phyloP scores from a whole-genome alignment of 1,140 invertebrate genomes.

The Anastrepha ludens region DNA sequence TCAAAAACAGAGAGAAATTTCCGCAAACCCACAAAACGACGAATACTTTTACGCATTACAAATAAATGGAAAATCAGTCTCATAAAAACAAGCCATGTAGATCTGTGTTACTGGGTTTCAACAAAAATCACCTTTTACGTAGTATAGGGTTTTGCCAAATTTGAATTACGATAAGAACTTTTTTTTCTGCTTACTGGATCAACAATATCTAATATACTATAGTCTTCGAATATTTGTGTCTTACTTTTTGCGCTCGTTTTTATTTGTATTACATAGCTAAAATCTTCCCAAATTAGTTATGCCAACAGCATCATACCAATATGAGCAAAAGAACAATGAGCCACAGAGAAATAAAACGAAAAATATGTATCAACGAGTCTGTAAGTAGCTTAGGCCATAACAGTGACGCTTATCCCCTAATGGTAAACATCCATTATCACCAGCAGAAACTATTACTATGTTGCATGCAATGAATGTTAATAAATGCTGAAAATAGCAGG shows the following conservation, averaged over 20 bases:
- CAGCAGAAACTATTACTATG: conserved; percentile 26
- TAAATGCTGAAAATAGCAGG: background rate
- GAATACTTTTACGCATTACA: too few relatives aligned
- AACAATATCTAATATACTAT: background rate
- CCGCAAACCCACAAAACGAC: too few relatives aligned
- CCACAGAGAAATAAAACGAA: background rate
- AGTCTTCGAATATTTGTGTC: background rate
- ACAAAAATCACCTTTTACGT: background rate
- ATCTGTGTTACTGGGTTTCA: too few relatives aligned
- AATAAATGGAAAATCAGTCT: too few relatives aligned
- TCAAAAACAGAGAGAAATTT: too few relatives aligned
- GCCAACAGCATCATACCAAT: conserved; percentile 19
- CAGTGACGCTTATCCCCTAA: background rate
- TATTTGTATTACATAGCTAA: background rate
- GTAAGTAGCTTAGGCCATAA: conserved; percentile 22
- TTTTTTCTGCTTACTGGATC: background rate
- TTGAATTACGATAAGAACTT: too few relatives aligned
- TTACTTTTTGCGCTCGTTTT: background rate
- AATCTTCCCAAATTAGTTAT: conserved; percentile 24
- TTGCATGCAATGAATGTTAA: background rate
- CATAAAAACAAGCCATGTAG: too few relatives aligned
- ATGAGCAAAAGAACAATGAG: background rate
- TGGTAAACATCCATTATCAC: conserved; percentile 18
- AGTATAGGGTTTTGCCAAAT: too few relatives aligned
- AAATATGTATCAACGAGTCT: background rate